Conservation (phyloP, 2,113 vertebrate genomes). For the Pseudolaguvia tuberculata region DNA sequence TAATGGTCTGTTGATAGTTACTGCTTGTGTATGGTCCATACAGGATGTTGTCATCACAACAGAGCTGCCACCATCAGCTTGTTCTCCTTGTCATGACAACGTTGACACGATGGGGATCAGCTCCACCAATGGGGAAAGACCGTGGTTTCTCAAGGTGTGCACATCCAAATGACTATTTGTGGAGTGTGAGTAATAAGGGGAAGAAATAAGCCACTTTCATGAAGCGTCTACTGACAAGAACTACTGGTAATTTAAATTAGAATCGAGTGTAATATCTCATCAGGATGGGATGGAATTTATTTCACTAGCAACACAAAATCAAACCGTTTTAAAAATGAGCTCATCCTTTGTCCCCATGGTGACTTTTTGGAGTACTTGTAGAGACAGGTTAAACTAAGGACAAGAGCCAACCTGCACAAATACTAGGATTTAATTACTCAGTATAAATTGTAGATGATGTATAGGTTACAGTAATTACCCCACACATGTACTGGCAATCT, state of each 20-base stretch:
- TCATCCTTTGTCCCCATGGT: neutral
- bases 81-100: constrained; percentile 60
- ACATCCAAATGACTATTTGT: constrained; percentile 51
- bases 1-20: constrained; percentile 47
- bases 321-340: neutral
- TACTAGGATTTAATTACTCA: neutral
- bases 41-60: constrained; percentile 58
- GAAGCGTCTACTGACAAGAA: constrained; percentile 36
- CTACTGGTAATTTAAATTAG: neutral
- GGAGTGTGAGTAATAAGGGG: constrained; percentile 36
- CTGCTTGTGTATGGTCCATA: constrained; percentile 52
- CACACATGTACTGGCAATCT: neutral
- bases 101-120: constrained; percentile 43
- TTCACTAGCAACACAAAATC: neutral
- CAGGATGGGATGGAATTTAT: neutral
- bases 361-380: neutral
- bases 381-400: neutral
- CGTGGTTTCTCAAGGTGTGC: constrained; percentile 37
- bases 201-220: constrained; percentile 20
- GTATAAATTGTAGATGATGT: neutral
- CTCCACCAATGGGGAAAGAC: constrained; percentile 41
- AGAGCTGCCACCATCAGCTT: constrained; percentile 45
- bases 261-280: neutral
- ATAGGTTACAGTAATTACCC: neutral
- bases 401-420: neutral